These are phyloP conservation scores for Arctopsyche grandis DNA, from an alignment of 1,140 invertebrate species.

Conservation along the genomic window DNA sequence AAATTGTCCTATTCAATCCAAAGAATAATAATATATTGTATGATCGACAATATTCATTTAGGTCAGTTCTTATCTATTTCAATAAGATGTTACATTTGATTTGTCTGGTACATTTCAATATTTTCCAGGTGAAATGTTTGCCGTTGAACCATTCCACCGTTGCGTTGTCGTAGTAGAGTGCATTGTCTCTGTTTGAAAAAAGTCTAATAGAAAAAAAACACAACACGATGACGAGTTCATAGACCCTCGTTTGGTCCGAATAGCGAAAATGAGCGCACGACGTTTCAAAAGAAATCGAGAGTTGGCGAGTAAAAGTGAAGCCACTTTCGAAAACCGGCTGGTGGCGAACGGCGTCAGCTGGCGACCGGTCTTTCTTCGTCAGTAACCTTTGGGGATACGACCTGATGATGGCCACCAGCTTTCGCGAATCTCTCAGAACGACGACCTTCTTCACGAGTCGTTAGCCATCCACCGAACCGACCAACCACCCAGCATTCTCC, in stretches of 20 bases:
- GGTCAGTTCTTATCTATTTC: too few relatives aligned
- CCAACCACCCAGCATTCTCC: too few relatives aligned
- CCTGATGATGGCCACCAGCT: background rate
- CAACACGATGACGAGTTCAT: slow-evolving; percentile 11
- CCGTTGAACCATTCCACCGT: background rate
- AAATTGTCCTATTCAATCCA: too few relatives aligned
- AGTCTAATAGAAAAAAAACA: background rate
- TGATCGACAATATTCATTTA: too few relatives aligned
- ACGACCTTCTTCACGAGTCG: slow-evolving; percentile 1
- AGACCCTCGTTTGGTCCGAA: slow-evolving; percentile 23
- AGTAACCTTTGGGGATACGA: background rate
- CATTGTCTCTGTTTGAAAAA: background rate
- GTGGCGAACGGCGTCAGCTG: slow-evolving; percentile 27
- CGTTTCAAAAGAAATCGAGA: slow-evolving; percentile 41
- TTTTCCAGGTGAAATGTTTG: background rate
- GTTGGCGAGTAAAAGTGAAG: slow-evolving; percentile 39
- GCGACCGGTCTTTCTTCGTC: slow-evolving; percentile 23
- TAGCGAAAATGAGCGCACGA: slow-evolving; percentile 28
- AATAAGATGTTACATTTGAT: too few relatives aligned
- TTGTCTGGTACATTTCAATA: too few relatives aligned
- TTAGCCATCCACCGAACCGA: too few relatives aligned
- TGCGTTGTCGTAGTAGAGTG: background rate
- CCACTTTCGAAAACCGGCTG: slow-evolving; percentile 48
- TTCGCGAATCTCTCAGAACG: background rate
- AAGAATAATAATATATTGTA: too few relatives aligned